Evolutionary conservation across 1,140 invertebrate genomes (phyloP).

Genomic region (Conus ventricosus): DNA sequence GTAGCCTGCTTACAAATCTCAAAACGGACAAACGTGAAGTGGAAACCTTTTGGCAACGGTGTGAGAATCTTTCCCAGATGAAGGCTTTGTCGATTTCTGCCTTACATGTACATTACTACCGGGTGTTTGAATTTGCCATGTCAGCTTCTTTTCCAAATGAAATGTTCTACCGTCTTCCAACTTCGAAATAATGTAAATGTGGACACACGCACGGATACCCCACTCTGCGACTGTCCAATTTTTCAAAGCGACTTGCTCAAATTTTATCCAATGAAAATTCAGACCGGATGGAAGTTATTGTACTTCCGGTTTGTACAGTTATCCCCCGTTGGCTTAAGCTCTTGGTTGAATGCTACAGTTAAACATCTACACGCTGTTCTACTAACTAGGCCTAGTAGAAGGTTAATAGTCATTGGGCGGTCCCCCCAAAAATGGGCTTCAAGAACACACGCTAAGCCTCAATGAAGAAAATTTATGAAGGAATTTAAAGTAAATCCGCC

Average conservation of each 20-base stretch:
- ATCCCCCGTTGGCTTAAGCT: neutral
- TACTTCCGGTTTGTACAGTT: neutral
- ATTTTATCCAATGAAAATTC: neutral
- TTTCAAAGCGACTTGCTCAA: neutral
- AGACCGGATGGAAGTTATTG: neutral
- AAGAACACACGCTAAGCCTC: too few species aligned
- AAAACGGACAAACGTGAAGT: too few species aligned
- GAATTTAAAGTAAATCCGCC: too few species aligned
- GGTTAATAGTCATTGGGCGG: too few species aligned
- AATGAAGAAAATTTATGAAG: too few species aligned
- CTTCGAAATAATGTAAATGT: too few species aligned
- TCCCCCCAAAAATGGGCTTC: too few species aligned
- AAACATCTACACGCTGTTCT: neutral
- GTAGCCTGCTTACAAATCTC: too few species aligned
- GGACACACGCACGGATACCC: too few species aligned
- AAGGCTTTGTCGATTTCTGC: slow-evolving; percentile 4
- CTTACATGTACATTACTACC: neutral
- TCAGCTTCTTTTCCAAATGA: neutral
- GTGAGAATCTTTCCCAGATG: slow-evolving; percentile 9
- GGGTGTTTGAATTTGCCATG: neutral
- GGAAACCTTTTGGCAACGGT: neutral
- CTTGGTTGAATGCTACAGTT: neutral
- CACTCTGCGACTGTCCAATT: neutral
- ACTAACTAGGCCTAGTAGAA: too few species aligned
- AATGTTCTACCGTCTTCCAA: too few species aligned